phyloP scores from a whole-genome alignment of 2,797 vertebrate species.

The Triplophysa yarkandensis region DNA sequence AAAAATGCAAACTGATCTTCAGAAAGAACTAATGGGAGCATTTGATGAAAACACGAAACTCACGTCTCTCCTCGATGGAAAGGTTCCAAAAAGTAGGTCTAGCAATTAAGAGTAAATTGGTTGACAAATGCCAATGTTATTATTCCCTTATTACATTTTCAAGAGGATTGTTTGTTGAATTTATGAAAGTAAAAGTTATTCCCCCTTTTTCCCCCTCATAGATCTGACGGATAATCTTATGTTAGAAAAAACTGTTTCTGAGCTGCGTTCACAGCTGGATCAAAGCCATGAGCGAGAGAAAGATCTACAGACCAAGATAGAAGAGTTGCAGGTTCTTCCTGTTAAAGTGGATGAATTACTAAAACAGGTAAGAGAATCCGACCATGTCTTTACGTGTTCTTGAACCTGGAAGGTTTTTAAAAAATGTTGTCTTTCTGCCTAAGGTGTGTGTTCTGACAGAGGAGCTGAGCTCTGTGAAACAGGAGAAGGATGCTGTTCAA shows the following conservation, averaged over 20 bases:
- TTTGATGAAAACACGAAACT: conserved; percentile 87
- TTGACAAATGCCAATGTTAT: neutral
- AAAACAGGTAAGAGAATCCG: conserved; percentile 44
- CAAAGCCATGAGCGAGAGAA: conserved; percentile 70
- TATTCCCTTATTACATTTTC: neutral
- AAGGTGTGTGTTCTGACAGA: conserved; percentile 62
- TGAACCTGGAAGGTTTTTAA: neutral
- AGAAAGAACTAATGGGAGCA: conserved; percentile 72
- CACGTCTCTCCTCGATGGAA: conserved; percentile 79
- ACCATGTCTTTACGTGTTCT: neutral
- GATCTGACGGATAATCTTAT: conserved; percentile 76
- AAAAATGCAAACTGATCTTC: conserved; percentile 74
- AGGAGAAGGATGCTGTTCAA: conserved; percentile 57
- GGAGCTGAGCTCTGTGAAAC: conserved; percentile 55
- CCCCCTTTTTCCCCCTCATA: conserved; percentile 57
- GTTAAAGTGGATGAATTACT: conserved; percentile 57
- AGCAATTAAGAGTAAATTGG: no score
- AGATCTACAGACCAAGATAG: conserved; percentile 62
- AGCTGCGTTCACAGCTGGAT: conserved; percentile 75
- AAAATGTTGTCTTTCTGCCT: neutral
- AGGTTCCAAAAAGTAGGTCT: conserved; percentile 85
- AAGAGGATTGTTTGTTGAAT: no score
- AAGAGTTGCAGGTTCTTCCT: conserved; percentile 60
- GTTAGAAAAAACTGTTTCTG: conserved; percentile 73
- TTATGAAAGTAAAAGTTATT: neutral